A percentile compares a stretch with the other conserved stretches of the same genome.
Conservation (phyloP, 2,113 vertebrate species). For the Xerus inauris region DNA sequence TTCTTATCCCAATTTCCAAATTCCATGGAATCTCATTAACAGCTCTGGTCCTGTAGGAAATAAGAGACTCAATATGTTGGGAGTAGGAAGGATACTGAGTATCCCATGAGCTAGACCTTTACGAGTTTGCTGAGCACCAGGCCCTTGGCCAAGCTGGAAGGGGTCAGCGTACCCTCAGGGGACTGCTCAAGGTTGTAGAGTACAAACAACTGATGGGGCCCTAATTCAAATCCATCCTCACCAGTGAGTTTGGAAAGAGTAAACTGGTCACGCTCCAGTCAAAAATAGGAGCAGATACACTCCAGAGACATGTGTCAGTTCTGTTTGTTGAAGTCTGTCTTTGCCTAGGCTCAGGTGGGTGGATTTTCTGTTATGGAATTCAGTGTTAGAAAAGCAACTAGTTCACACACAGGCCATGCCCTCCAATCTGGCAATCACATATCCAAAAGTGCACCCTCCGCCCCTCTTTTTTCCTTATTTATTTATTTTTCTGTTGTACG, state of each 20-base stretch:
- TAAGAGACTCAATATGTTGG: background rate
- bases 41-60: background rate
- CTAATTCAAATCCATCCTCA: background rate
- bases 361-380: background rate
- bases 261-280: too few species aligned
- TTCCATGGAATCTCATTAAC: background rate
- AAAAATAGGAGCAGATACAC: background rate
- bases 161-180: background rate
- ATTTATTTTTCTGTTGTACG: too few species aligned
- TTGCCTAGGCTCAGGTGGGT: background rate
- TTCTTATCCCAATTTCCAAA: background rate
- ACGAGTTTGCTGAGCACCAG: background rate
- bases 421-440: background rate
- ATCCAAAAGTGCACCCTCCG: background rate
- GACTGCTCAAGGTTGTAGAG: fast-evolving
- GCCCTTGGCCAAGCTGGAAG: background rate
- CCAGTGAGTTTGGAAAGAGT: background rate
- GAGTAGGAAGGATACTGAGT: background rate
- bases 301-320: background rate
- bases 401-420: background rate
- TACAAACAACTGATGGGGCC: background rate
- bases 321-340: background rate
- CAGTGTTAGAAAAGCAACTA: background rate
- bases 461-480: background rate
- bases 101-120: background rate